Base-by-base conservation (phyloP, 1,140 invertebrate genomes). In the Medauroidea extradentata region DNA sequence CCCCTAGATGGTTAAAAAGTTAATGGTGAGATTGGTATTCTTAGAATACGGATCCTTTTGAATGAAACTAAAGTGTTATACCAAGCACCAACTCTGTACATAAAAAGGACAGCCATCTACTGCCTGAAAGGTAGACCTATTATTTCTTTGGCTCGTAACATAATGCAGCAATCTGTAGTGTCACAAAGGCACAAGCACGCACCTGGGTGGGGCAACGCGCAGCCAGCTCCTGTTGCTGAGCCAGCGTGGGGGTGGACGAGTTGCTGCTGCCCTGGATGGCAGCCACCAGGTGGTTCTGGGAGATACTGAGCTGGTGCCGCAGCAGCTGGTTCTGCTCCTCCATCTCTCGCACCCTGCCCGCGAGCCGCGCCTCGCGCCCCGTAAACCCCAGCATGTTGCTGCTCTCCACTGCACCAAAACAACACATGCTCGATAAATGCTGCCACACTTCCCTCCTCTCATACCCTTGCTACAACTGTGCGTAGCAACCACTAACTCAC, bases 301-400 rank as follows among this genome's bases (percentile, higher is more conserved):
- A 76, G 39, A 78, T 70, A 61, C 77, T 80, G 2, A 82, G 69
- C 62, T 82, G 79, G 44, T 74, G 69, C 24, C 75, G 67, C 3
- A 82, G 67, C 13, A 79, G 59, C 55, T 76, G 72, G 57, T 81
- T 80, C 63, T 82, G 77, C 63, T 81, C 77, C 64, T 82, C 79
- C 63, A 81, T 75, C 56, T 80, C 79, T 53, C 74, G 69, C 2
- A 82, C 71, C 54, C 78, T 63, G 39, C 79, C 75, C 0, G 77
- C 77, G 24, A 82, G 65, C 58, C 74, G 72, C 13, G 75, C 71
- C 62, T 81, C 79, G 14, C 78, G 65, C 2, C 70, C 62, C 53
- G 68, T 79, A 42, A 80, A 75, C 0, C 74, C 76, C 46, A 79
- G 66, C 43, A 78, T 68, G 62, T 76, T 77, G 43, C 69, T 68